Evolutionary conservation across 2,113 vertebrate genomes (phyloP).

Genomic region (Ciconia stormi): DNA sequence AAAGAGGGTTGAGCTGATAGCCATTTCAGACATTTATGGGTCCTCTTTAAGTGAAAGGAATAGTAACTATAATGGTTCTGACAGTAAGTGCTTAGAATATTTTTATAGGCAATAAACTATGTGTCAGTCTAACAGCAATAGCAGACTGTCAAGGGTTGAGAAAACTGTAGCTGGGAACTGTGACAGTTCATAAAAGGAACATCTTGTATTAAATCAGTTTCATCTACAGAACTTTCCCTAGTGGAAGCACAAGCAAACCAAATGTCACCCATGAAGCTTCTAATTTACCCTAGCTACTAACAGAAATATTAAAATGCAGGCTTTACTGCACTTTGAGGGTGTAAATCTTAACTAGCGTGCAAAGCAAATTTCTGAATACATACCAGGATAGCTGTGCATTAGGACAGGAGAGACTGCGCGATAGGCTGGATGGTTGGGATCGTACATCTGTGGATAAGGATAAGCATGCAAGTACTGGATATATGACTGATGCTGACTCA

Average conservation of each 20-base stretch:
- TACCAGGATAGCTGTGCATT: conserved; percentile 96
- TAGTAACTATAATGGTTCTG: conserved; percentile 72
- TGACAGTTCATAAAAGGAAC: conserved; percentile 65
- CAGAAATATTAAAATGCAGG: background rate
- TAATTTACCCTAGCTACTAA: conserved; percentile 14
- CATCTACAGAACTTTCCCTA: conserved; percentile 17
- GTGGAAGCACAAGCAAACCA: conserved; percentile 41
- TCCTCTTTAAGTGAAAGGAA: conserved; percentile 73
- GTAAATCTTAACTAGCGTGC: background rate
- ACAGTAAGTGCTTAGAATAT: conserved; percentile 74
- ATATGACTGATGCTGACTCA: conserved; percentile 93
- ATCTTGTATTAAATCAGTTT: conserved; percentile 55
- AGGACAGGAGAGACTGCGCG: conserved; percentile 92
- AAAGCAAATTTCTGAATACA: conserved; percentile 69
- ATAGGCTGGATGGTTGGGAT: conserved; percentile 88
- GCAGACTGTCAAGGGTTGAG: conserved; percentile 50
- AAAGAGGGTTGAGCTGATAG: conserved; percentile 66
- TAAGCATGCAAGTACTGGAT: conserved; percentile 96
- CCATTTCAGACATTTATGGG: conserved; percentile 69
- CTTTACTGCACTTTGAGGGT: background rate
- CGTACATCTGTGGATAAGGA: conserved; percentile 95
- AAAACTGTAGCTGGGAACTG: conserved; percentile 45
- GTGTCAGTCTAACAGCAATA: conserved; percentile 63
- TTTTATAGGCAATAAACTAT: conserved; percentile 76
- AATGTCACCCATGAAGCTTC: conserved; percentile 1